A percentile compares a stretch with the other conserved stretches of the same genome.
These are phyloP conservation scores for Rhabditoides inermis DNA, from an alignment of 2,888 invertebrate species.

Conservation along the genomic window DNA sequence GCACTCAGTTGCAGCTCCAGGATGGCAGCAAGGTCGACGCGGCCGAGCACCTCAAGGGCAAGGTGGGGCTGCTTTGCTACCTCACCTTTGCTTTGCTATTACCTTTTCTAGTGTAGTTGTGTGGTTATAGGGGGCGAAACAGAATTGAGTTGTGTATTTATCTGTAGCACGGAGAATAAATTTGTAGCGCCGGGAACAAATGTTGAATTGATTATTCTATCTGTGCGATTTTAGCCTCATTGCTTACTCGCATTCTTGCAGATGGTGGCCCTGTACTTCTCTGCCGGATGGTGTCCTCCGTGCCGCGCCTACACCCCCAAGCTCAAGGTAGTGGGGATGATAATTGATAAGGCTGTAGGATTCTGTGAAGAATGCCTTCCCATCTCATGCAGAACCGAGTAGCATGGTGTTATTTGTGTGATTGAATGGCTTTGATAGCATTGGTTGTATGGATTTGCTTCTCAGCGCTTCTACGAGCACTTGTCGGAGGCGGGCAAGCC, in stretches of 20 bases:
- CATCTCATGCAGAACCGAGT: neutral
- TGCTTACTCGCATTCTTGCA: slow-evolving; percentile 5
- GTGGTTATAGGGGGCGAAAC: no score
- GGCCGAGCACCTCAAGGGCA: slow-evolving; percentile 42
- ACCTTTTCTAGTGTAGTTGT: no score
- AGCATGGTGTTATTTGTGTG: neutral
- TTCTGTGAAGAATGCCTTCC: no score
- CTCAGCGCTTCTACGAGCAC: slow-evolving; percentile 44
- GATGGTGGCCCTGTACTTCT: slow-evolving; percentile 58
- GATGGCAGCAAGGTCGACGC: slow-evolving; percentile 22
- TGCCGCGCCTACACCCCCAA: slow-evolving; percentile 49
- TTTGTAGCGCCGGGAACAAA: no score
- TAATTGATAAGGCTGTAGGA: no score
- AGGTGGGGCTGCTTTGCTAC: slow-evolving; percentile 54
- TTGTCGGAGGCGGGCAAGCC: slow-evolving; percentile 38
- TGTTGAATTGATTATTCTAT: neutral
- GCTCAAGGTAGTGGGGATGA: slow-evolving; percentile 21
- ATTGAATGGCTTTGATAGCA: neutral
- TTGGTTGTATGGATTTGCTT: neutral
- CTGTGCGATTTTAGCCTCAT: neutral
- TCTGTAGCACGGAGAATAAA: no score
- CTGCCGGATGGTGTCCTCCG: slow-evolving; percentile 58
- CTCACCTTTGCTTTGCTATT: no score
- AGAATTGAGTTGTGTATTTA: no score
- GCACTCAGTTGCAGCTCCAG: slow-evolving; percentile 13